These are phyloP conservation scores for Piliocolobus tephrosceles DNA, from an alignment of 2,113 vertebrate genomes.

Conservation along the genomic window DNA sequence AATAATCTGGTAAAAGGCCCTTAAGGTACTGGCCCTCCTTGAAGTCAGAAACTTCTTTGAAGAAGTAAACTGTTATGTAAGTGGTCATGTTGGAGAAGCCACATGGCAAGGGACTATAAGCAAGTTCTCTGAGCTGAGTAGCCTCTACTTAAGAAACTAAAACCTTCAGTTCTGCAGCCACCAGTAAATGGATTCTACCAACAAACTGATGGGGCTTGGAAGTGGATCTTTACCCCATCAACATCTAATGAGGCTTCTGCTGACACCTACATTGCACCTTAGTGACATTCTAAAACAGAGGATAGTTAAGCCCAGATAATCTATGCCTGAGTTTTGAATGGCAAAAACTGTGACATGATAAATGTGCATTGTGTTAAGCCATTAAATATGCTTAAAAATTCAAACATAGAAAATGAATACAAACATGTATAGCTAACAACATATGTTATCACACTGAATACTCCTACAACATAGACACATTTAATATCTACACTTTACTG, in stretches of 20 bases:
- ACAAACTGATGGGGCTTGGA: not conserved
- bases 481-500: not conserved
- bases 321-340: not conserved
- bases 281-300: not conserved
- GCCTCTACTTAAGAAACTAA: not conserved
- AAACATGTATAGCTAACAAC: not conserved
- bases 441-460: not conserved
- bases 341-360: not conserved
- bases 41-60: not conserved
- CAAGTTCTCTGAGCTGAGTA: not conserved
- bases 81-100: not conserved
- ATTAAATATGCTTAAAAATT: not conserved
- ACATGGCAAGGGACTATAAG: not conserved
- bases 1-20: not conserved
- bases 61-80: not conserved
- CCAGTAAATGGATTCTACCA: not conserved
- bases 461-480: not conserved
- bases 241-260: not conserved
- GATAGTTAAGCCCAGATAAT: not conserved
- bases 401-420: not conserved
- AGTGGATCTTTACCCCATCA: not conserved
- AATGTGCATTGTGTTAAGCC: not conserved
- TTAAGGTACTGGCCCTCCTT: not conserved
- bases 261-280: not conserved
- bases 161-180: not conserved